Percentiles rank a stretch among this genome's conserved stretches.
phyloP scores from a whole-genome alignment of 1,140 invertebrate species.

The Drosophila pallidifrons region DNA sequence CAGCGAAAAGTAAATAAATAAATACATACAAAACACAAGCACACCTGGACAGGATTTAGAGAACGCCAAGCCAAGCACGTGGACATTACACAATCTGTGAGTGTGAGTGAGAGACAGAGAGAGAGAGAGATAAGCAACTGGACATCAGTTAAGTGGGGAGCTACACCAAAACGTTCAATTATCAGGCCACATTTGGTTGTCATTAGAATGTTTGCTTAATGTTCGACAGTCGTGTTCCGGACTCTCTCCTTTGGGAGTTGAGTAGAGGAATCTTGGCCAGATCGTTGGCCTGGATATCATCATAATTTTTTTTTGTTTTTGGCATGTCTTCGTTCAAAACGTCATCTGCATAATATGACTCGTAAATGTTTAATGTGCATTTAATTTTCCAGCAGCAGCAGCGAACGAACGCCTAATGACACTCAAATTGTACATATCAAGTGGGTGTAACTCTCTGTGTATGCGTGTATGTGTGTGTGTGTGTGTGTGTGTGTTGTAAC shows the following conservation, averaged over 20 bases:
- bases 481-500: neutral
- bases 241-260: neutral
- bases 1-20: conserved; percentile 17
- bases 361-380: conserved; percentile 48
- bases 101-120: neutral
- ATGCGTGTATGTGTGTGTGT: conserved; percentile 5
- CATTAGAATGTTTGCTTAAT: conserved; percentile 42
- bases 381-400: conserved; percentile 41
- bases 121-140: conserved; percentile 15
- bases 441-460: neutral
- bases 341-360: conserved; percentile 8
- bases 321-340: neutral
- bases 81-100: conserved; percentile 26
- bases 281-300: conserved; percentile 8
- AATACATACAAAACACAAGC: conserved; percentile 7
- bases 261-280: conserved; percentile 7
- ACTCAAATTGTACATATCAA: conserved; percentile 14
- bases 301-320: neutral
- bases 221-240: too few species aligned
- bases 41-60: conserved; percentile 14
- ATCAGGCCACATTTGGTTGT: conserved; percentile 24
- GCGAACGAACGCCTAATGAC: conserved; percentile 35
- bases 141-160: conserved; percentile 10
- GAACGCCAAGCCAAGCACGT: conserved; percentile 21
- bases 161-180: conserved; percentile 35